Evolutionary conservation across 2,113 vertebrate species (phyloP), one percentile per base, ranked within the genome.

Genomic region (Apodemus speciosus): DNA sequence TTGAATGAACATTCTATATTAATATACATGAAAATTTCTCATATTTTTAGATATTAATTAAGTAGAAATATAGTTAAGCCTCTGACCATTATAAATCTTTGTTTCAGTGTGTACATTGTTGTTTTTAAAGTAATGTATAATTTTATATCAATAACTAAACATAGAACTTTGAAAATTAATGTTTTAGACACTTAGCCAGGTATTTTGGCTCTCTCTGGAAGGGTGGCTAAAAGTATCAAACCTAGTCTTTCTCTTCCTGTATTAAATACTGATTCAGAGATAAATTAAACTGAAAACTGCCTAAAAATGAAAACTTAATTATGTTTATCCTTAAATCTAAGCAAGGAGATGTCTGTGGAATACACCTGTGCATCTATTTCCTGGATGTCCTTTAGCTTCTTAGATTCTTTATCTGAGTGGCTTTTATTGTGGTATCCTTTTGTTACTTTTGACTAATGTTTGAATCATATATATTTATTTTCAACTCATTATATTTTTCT

Each of bases 31-130:
- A 32, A 96, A 76, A 79, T 91, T 38, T 66, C 25, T 92, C 6
- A 4, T 69, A 49, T 80, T 93, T 89, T 75, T 56, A 76, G 69
- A 87, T 32, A 68, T 40, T 95, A 96, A 95, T 40, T 95, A 96
- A 95, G 25, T 84, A 94, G 64, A 0, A 0, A 35, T 85, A 56
- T 91, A 80, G 40, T 95, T 97, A 95, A 95, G 90, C 25, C 83
- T 93, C 53, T 88, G 84, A 90, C 97, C 13, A 96, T 96, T 88
- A 88, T 91, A 96, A 97, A 90, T 97, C 72, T 96, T 96, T 96
- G 95, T 98, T 98, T 97, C 97, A 96, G 97, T 97, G 96, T 93
- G 75, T 96, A 92, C 96, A 95, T 81, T 62, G 85, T 92, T 96
- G 11, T 76, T 72, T 72, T 72, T 23, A 94, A 96, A 96, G 81